Evolutionary conservation across 2,888 invertebrate genomes (phyloP).

Genomic region (Cybosia mesomella): DNA sequence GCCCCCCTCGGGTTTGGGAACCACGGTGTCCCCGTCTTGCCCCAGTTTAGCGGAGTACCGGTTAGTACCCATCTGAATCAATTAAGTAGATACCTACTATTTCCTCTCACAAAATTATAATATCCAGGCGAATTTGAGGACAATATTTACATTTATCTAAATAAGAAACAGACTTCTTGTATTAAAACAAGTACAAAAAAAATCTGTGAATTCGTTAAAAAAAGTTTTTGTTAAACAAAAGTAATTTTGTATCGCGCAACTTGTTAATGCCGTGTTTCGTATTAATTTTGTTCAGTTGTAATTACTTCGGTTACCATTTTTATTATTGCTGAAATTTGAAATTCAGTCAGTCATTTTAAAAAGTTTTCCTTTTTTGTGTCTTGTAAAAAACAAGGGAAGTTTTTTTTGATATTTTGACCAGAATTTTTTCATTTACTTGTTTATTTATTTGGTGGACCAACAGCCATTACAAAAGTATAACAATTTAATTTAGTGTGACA

Average conservation of each 20-base stretch:
- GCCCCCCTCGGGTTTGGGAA: too few relatives aligned
- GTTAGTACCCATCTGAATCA: too few relatives aligned
- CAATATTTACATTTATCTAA: conserved; percentile 12
- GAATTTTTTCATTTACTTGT: too few relatives aligned
- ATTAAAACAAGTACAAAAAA: conserved; percentile 39
- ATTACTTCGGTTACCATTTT: conserved; percentile 19
- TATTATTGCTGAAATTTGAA: conserved; percentile 6
- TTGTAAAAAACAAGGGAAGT: not conserved
- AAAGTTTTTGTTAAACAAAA: conserved; percentile 49
- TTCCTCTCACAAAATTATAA: too few relatives aligned
- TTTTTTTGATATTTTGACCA: too few relatives aligned
- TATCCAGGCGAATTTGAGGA: not conserved
- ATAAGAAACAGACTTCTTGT: conserved; percentile 10
- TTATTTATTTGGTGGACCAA: too few relatives aligned
- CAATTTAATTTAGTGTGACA: too few relatives aligned
- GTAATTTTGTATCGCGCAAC: conserved; percentile 44
- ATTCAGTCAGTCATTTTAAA: not conserved
- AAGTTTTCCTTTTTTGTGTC: not conserved
- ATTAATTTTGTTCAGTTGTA: conserved; percentile 39
- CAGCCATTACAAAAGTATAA: too few relatives aligned
- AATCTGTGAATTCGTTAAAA: conserved; percentile 38
- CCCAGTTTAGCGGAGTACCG: too few relatives aligned
- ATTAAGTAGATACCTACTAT: too few relatives aligned
- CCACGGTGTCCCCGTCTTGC: too few relatives aligned
- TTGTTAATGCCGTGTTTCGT: conserved; percentile 42